A percentile compares a stretch with the other conserved stretches of the same genome.
Evolutionary conservation across 1,140 invertebrate species (phyloP).

Genomic region (Notospermus geniculatus): DNA sequence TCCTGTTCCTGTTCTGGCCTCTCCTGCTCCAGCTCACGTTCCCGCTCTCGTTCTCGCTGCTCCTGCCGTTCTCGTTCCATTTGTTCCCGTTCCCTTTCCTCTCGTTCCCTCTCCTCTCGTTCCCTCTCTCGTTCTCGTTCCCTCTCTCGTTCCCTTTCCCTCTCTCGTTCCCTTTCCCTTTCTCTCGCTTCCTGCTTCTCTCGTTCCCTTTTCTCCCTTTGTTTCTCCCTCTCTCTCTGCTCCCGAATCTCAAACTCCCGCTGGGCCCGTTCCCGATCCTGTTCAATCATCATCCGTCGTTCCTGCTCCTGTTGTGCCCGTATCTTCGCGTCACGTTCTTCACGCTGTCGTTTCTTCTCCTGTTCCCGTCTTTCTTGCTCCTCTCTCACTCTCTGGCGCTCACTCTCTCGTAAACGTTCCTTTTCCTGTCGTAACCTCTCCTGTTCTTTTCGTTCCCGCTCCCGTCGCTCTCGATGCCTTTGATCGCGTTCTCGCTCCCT

Average conservation of each 20-base stretch:
- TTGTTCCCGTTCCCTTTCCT: background rate
- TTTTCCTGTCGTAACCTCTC: background rate
- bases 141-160: background rate
- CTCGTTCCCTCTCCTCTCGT: conserved; percentile 23
- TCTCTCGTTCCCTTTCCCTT: conserved; percentile 2
- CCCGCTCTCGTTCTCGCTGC: background rate
- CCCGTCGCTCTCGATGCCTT: background rate
- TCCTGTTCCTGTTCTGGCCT: background rate
- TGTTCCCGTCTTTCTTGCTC: background rate
- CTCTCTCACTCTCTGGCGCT: conserved; percentile 10
- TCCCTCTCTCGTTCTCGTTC: conserved; percentile 22
- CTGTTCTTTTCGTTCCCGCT: conserved; percentile 8
- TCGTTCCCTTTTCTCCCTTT: background rate
- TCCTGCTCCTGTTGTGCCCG: no score
- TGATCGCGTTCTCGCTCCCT: conserved; percentile 39
- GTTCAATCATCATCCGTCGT: no score
- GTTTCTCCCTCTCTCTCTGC: background rate
- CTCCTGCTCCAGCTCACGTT: background rate
- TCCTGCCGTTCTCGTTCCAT: background rate
- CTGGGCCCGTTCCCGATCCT: no score
- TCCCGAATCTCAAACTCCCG: background rate
- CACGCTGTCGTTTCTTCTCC: conserved; percentile 6
- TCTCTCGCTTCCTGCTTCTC: background rate
- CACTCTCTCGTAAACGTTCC: conserved; percentile 6
- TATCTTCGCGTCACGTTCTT: background rate